A percentile compares a stretch with the other conserved stretches of the same genome.
phyloP scores from a whole-genome alignment of 1,140 invertebrate species.

The Drosophila neocordata region DNA sequence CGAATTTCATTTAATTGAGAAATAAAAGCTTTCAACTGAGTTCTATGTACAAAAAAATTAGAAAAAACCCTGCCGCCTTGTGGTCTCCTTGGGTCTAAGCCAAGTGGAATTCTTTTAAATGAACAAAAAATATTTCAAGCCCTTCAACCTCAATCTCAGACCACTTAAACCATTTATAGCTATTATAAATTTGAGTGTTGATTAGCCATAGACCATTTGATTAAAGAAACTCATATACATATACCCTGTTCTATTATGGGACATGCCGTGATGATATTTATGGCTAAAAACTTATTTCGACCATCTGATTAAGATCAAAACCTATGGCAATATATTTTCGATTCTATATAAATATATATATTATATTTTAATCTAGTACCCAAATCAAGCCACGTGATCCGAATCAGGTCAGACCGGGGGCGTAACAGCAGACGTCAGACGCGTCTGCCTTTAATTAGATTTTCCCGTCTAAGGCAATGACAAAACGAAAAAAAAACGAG shows the following conservation, averaged over 20 bases:
- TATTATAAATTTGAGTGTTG: constrained; percentile 35
- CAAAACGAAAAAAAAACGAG: neutral
- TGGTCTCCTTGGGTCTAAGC: neutral
- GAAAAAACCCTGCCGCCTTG: neutral
- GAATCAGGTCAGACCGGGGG: constrained; percentile 19
- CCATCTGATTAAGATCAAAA: constrained; percentile 31
- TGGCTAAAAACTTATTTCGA: constrained; percentile 20
- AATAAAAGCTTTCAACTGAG: constrained; percentile 11
- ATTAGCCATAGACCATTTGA: constrained; percentile 19
- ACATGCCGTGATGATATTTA: constrained; percentile 23
- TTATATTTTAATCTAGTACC: constrained; percentile 26
- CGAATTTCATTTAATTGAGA: constrained; percentile 31
- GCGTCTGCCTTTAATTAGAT: constrained; percentile 51
- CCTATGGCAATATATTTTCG: constrained; percentile 54
- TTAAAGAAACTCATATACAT: constrained; percentile 14
- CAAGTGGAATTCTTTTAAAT: neutral
- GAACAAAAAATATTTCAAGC: neutral
- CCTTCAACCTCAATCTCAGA: constrained; percentile 22
- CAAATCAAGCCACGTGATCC: constrained; percentile 56
- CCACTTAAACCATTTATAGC: constrained; percentile 24
- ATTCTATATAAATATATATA: constrained; percentile 31
- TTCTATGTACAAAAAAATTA: neutral
- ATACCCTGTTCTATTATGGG: constrained; percentile 32
- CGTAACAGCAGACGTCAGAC: constrained; percentile 31
- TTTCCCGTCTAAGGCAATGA: constrained; percentile 23